Percentiles rank a stretch among this genome's conserved stretches.
Evolutionary conservation across 2,888 invertebrate species (phyloP).

Genomic region (Acleris emargana): DNA sequence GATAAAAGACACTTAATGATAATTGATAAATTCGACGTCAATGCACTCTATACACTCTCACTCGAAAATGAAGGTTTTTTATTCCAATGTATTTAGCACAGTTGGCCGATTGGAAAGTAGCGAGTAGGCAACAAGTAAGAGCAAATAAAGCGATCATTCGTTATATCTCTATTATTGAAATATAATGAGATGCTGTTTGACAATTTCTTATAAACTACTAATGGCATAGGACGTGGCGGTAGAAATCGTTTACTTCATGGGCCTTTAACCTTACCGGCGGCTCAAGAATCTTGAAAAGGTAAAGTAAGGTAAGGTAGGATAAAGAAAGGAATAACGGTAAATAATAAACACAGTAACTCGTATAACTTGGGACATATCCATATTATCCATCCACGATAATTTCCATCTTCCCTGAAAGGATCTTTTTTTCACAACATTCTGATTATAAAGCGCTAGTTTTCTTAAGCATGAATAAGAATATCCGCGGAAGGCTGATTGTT

Average conservation of each 20-base stretch:
- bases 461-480: neutral
- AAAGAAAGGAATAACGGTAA: too few species aligned
- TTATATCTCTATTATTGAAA: constrained; percentile 5
- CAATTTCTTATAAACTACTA: neutral
- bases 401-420: too few species aligned
- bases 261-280: too few species aligned
- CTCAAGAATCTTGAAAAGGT: too few species aligned
- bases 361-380: too few species aligned
- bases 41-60: constrained; percentile 46
- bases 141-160: constrained; percentile 18
- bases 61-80: constrained; percentile 36
- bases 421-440: too few species aligned
- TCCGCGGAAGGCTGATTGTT: constrained; percentile 11
- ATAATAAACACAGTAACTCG: too few species aligned
- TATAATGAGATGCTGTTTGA: constrained; percentile 17
- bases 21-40: constrained; percentile 45
- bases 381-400: too few species aligned
- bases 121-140: constrained; percentile 14
- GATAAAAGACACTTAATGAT: constrained; percentile 52
- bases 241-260: too few species aligned
- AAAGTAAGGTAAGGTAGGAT: too few species aligned
- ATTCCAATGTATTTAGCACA: constrained; percentile 21
- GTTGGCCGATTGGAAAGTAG: constrained; percentile 29
- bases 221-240: too few species aligned
- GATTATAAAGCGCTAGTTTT: too few species aligned